A percentile compares a stretch with the other conserved stretches of the same genome.
Conservation (phyloP, 2,888 invertebrate genomes). For the Ennomos erosarius region DNA sequence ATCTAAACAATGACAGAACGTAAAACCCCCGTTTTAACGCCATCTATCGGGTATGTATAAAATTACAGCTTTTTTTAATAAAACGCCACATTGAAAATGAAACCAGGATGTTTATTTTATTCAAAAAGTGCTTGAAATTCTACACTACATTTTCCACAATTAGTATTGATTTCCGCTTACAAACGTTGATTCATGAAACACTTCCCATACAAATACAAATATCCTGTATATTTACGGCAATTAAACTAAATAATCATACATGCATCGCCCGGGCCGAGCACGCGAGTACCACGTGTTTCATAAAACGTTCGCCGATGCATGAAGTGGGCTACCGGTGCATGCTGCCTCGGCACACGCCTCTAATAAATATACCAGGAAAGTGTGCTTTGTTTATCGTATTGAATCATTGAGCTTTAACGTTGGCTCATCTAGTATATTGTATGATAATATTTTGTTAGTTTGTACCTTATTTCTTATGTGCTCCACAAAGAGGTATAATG, state of each 20-base stretch:
- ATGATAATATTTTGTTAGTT: no score
- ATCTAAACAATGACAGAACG: no score
- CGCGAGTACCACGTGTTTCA: constrained; percentile 33
- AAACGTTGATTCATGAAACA: constrained; percentile 6
- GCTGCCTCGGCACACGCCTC: constrained; percentile 28
- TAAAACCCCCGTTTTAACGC: no score
- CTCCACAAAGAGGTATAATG: no score
- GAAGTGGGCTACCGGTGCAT: constrained; percentile 33
- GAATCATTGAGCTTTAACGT: neutral
- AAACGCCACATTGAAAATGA: no score
- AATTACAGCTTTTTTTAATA: no score
- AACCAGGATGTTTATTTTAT: no score
- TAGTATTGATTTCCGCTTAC: neutral
- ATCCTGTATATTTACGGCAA: constrained; percentile 14
- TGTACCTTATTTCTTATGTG: no score
- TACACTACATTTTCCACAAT: no score
- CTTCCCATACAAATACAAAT: constrained; percentile 17
- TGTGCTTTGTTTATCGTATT: neutral
- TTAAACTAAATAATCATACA: constrained; percentile 31
- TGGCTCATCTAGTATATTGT: no score
- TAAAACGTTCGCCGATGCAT: constrained; percentile 34
- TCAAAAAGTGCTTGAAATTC: no score
- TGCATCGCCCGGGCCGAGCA: constrained; percentile 23
- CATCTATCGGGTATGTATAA: no score
- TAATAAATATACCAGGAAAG: constrained; percentile 15